Base-by-base conservation (phyloP, 2,888 invertebrate species). In the Patella depressa region DNA sequence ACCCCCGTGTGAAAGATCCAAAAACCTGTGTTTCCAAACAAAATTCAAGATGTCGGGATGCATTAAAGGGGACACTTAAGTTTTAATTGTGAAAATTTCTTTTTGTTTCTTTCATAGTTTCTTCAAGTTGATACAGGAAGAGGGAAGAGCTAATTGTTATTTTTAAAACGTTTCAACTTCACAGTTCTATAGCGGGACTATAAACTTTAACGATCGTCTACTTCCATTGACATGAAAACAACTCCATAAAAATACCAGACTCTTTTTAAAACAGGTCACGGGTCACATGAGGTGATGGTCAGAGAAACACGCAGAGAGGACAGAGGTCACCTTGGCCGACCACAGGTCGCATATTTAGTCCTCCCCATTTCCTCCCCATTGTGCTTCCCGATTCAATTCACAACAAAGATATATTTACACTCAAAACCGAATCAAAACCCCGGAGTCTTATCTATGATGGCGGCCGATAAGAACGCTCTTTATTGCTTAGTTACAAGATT, bases 201-300 rank as follows among this genome's bases (percentile, higher is more conserved):
- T 45, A 45, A 65, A 65, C 24, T 65, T 65, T 65, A 65, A 65
- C 24, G 7, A 65, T 24, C 65, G 24, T 24, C 19, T 65, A 24
- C 24, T 24, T 65, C 65, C 11, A 45, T 7, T 45, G 45, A 45
- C 45, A 9, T 9, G 45, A 45, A 45, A 45, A 45, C 45, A 65
- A 24, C 65, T 24, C 65, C 65, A 65, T 65, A 65, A 65, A 65
- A 65, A 65, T 65, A 65, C 65, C 19, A 19, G 65, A 65, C 65
- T 24, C 65, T 65, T 65, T 19, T 24, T 45, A 65, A 65, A 11
- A 24, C 11, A 14, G 65, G 24, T 24, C 24, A 24, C 65, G 24
- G 65, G 19, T 65, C 65, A 24, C 65, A 11, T 14, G 19, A 65
- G 19, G 65, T 65, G 65, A 65, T 65, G 65, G 65, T 24, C 65